Evolutionary conservation across 1,140 invertebrate species (phyloP), one percentile per base, ranked within the genome.

Genomic region (Chionoecetes opilio): DNA sequence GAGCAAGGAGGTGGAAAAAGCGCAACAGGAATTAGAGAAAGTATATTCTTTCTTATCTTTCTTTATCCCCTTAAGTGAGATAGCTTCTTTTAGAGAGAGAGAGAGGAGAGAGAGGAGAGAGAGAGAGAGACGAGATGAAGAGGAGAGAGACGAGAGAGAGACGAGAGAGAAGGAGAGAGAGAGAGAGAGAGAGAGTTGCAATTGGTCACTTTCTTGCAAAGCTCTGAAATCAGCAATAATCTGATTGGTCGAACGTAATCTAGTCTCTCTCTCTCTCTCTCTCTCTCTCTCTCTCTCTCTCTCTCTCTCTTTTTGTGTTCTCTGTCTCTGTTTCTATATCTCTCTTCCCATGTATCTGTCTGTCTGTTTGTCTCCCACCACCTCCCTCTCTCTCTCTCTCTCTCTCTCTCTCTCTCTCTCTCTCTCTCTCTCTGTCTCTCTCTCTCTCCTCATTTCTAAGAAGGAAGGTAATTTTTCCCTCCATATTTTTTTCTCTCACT

Each of bases 181-280:
- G 41, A 46, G 41, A 46, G 41, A 46, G 41, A 46, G 46, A 53
- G 46, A 53, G 46, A 53, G 46, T 75, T 26, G 63, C 85, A 29
- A 87, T 87, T 87, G 34, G 85, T 87, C 85, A 87, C 3, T 87
- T 38, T n/a, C 9, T 87, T 32, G 14, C 14, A 37, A 87, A 87
- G 34, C 63, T 21, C 8, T 26, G 6, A 75, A 75, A 75, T 75
- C 63, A 75, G 63, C 63, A 75, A 75, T 75, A 75, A 75, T 75
- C 63, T 75, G 63, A 75, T 75, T 75, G 63, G 63, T n/a, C 21
- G 21, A 75, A 75, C 11, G 0, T 75, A 75, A 87, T 35, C 32
- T 21, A 75, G 21, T 75, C n/a, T 75, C 46, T 75, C 63, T n/a
- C 63, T 75, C 8, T n/a, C n/a, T 75, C 21, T 21, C 26, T 63